These are phyloP conservation scores for Tautogolabrus adspersus DNA, from an alignment of 2,113 vertebrate species.

Conservation along the genomic window DNA sequence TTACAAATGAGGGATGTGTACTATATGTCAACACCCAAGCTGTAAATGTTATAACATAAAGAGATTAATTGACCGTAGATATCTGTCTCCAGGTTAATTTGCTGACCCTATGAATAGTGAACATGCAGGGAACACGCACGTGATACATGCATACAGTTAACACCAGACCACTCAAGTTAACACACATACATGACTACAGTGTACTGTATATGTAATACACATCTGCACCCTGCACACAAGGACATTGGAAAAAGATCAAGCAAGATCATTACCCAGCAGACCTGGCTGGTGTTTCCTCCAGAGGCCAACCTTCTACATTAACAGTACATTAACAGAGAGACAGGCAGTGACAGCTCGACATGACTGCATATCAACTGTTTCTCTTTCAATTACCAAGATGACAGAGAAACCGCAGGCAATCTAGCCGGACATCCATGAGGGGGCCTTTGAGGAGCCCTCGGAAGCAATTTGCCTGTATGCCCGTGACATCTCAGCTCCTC, in stretches of 20 bases:
- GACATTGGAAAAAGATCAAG: conserved; percentile 3
- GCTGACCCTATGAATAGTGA: neutral
- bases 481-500: conserved; percentile 28
- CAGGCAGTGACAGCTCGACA: conserved; percentile 63
- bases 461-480: conserved; percentile 28
- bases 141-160: neutral
- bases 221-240: neutral
- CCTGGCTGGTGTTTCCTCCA: conserved; percentile 43
- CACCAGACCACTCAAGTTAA: neutral
- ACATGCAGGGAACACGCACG: neutral
- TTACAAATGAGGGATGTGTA: conserved; percentile 20
- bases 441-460: conserved; percentile 36
- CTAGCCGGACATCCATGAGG: conserved; percentile 42
- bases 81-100: neutral
- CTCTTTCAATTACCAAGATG: conserved; percentile 71
- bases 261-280: conserved; percentile 12
- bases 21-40: conserved; percentile 13
- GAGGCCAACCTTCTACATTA: conserved; percentile 62
- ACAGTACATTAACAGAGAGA: conserved; percentile 69
- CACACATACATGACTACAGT: neutral
- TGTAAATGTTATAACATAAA: neutral
- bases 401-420: conserved; percentile 58
- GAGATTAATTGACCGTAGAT: neutral
- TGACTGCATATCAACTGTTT: conserved; percentile 63
- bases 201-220: neutral